A percentile compares a stretch with the other conserved stretches of the same genome.
Conservation (phyloP, 2,113 vertebrate species). For the Ceyx margarethae region DNA sequence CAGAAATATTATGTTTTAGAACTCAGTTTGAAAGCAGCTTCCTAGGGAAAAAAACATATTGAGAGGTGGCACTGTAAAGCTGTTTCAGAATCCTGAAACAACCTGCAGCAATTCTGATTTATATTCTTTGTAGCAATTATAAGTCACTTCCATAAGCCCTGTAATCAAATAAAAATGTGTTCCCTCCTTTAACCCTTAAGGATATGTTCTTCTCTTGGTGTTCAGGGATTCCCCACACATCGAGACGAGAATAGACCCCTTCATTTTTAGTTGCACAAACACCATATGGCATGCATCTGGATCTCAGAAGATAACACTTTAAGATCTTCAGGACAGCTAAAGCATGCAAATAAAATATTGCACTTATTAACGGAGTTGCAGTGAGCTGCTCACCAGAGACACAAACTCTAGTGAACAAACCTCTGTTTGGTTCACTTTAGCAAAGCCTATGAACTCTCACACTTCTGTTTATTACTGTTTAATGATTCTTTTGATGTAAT, state of each 20-base stretch:
- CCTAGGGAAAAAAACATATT: neutral
- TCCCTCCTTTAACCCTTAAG: constrained; percentile 75
- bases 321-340: constrained; percentile 71
- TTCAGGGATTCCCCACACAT: constrained; percentile 74
- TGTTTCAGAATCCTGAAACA: neutral
- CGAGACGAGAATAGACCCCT: constrained; percentile 71
- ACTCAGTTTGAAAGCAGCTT: neutral
- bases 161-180: constrained; percentile 73
- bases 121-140: constrained; percentile 53
- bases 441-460: constrained; percentile 56
- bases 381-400: constrained; percentile 64
- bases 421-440: constrained; percentile 58
- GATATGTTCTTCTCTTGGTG: constrained; percentile 75
- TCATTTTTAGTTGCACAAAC: constrained; percentile 74
- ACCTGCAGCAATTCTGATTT: constrained; percentile 30
- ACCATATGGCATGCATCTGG: constrained; percentile 67
- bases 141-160: constrained; percentile 62
- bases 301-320: constrained; percentile 70
- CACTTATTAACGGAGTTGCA: constrained; percentile 61
- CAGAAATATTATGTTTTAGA: neutral
- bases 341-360: constrained; percentile 66
- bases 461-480: constrained; percentile 27
- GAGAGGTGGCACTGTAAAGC: neutral
- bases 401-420: constrained; percentile 62
- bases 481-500: constrained; percentile 37